A percentile compares a stretch with the other conserved stretches of the same genome.
These are phyloP conservation scores for Tupaia chinensis DNA, from an alignment of 2,113 vertebrate species.

Conservation along the genomic window DNA sequence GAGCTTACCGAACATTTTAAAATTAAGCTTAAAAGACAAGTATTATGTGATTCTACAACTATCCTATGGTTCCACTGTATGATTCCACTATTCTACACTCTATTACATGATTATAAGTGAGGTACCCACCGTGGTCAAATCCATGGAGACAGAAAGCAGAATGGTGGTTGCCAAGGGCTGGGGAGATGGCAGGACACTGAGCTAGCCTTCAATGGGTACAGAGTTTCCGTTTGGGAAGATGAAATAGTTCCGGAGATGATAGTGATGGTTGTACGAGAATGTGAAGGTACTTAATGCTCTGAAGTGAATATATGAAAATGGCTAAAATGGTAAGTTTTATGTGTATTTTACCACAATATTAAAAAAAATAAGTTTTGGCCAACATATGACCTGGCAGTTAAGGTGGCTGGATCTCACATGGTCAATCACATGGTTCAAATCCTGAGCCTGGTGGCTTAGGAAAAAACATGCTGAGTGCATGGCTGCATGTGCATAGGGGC, in stretches of 20 bases:
- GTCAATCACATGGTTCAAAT: too few relatives aligned
- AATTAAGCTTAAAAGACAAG: background rate
- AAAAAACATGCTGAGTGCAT: too few relatives aligned
- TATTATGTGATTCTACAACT: background rate
- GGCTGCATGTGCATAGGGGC: too few relatives aligned
- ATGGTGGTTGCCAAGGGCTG: background rate
- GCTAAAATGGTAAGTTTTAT: background rate
- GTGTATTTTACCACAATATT: background rate
- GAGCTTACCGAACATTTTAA: background rate
- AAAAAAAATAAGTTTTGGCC: background rate
- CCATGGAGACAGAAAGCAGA: background rate
- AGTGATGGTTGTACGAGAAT: too few relatives aligned
- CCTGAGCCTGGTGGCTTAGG: too few relatives aligned
- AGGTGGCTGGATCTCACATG: too few relatives aligned
- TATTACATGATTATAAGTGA: background rate
- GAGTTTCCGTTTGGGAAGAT: background rate
- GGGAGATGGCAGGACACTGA: too few relatives aligned
- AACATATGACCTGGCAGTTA: too few relatives aligned
- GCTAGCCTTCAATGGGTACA: background rate
- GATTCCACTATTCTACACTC: too few relatives aligned
- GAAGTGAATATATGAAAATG: background rate
- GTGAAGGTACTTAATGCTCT: background rate
- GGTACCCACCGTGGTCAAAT: background rate
- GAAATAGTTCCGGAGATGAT: background rate
- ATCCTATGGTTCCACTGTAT: too few relatives aligned